A percentile compares a stretch with the other conserved stretches of the same genome.
Evolutionary conservation across 2,113 vertebrate species (phyloP).

Genomic region (Pungitius pungitius): DNA sequence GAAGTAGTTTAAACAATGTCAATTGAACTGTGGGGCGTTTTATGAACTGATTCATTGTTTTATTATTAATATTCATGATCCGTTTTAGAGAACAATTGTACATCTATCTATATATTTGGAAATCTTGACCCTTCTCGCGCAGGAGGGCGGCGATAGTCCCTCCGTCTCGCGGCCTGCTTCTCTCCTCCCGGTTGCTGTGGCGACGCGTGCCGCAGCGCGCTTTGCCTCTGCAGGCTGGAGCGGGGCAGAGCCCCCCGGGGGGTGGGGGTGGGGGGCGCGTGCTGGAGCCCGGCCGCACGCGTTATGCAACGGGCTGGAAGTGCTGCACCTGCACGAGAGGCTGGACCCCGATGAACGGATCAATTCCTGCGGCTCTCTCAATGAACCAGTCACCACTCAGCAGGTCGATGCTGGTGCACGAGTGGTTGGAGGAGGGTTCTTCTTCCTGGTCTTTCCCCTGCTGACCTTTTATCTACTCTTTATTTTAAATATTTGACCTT

Average conservation of each 20-base stretch:
- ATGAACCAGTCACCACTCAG: conserved; percentile 9
- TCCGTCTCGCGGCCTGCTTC: not conserved
- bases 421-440: too few relatives aligned
- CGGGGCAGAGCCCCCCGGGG: conserved; percentile 20
- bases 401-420: conserved; percentile 43
- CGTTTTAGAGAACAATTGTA: not conserved
- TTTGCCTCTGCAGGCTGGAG: conserved; percentile 46
- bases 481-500: not conserved
- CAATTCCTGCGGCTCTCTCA: not conserved
- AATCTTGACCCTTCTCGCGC: conserved; percentile 9
- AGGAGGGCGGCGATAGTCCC: conserved; percentile 29
- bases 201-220: conserved; percentile 61
- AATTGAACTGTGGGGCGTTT: not conserved
- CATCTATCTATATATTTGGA: not conserved
- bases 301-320: conserved; percentile 40
- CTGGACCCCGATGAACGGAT: conserved; percentile 3
- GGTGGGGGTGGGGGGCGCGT: too few relatives aligned
- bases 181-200: conserved; percentile 67
- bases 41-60: not conserved
- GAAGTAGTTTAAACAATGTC: not conserved
- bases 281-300: conserved; percentile 6
- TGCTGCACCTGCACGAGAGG: not conserved
- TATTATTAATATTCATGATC: not conserved
- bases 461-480: too few relatives aligned
- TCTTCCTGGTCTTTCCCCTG: too few relatives aligned